These are phyloP conservation scores for Acronicta alni DNA, from an alignment of 2,888 invertebrate genomes.

Conservation along the genomic window DNA sequence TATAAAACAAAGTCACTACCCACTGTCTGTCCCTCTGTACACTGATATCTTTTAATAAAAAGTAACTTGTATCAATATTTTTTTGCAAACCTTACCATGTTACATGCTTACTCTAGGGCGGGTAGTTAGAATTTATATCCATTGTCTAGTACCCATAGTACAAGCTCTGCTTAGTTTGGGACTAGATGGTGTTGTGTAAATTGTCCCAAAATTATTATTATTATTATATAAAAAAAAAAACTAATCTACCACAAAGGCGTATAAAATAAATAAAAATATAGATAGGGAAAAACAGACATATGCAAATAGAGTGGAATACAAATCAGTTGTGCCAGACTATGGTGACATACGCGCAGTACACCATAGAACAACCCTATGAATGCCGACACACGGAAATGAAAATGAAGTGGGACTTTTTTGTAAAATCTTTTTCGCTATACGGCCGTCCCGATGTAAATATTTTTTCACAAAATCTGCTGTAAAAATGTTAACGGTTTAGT, in stretches of 20 bases:
- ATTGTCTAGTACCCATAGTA: too few species aligned
- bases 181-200: too few species aligned
- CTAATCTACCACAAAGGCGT: slow-evolving; percentile 31
- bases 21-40: too few species aligned
- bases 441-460: background rate
- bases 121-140: too few species aligned
- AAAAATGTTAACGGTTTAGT: slow-evolving; percentile 2
- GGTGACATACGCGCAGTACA: slow-evolving; percentile 4
- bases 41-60: too few species aligned
- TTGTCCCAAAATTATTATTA: too few species aligned
- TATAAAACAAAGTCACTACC: too few species aligned
- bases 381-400: slow-evolving; percentile 7
- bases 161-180: too few species aligned
- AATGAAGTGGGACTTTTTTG: slow-evolving; percentile 2
- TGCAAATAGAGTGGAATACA: slow-evolving; percentile 53
- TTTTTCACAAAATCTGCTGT: background rate
- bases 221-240: too few species aligned
- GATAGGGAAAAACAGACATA: slow-evolving; percentile 41
- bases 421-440: slow-evolving; percentile 10
- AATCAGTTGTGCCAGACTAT: slow-evolving; percentile 41
- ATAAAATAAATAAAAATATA: slow-evolving; percentile 52
- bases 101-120: too few species aligned
- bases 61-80: too few species aligned
- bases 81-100: too few species aligned
- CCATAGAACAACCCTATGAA: slow-evolving; percentile 9